These are phyloP conservation scores for Rhea americana DNA, from an alignment of 2,113 vertebrate genomes.

Conservation along the genomic window DNA sequence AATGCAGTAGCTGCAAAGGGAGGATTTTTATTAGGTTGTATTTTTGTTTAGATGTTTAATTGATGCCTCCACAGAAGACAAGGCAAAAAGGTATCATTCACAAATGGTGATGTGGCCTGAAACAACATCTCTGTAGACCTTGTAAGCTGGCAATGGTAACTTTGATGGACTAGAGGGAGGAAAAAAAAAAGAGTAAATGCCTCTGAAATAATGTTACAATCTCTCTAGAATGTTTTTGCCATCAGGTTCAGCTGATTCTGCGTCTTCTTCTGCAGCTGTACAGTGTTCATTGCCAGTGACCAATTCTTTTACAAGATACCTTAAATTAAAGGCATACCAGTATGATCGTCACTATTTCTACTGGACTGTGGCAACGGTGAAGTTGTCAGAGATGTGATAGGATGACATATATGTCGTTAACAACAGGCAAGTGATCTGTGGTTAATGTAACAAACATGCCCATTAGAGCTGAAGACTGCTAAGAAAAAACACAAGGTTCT, in stretches of 20 bases:
- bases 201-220: background rate
- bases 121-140: background rate
- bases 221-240: background rate
- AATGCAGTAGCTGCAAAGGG: background rate
- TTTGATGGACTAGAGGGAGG: background rate
- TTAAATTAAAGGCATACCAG: background rate
- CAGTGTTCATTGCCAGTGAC: background rate
- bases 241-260: background rate
- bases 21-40: background rate
- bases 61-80: background rate
- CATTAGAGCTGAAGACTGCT: background rate
- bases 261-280: background rate
- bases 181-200: background rate
- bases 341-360: background rate
- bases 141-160: background rate
- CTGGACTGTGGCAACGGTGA: accelerated
- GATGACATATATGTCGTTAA: background rate
- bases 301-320: background rate
- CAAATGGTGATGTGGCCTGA: background rate
- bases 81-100: background rate
- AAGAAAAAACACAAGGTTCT: background rate
- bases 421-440: background rate
- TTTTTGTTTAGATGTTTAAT: background rate
- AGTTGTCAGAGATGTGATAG: background rate
- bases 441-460: background rate